These are phyloP conservation scores for Phaethon lepturus DNA, from an alignment of 2,113 vertebrate genomes.

Conservation along the genomic window DNA sequence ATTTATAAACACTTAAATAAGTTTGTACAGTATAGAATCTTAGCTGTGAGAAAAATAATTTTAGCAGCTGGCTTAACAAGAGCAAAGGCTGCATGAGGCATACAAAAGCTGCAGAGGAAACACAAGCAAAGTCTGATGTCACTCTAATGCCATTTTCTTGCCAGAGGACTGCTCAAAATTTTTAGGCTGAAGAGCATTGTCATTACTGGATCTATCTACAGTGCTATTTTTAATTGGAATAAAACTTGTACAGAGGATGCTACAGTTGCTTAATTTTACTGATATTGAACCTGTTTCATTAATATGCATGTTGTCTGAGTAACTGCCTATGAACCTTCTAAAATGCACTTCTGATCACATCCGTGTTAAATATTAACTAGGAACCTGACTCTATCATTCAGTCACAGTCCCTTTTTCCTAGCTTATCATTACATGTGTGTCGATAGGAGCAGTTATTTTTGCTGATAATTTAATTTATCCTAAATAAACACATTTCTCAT, in stretches of 20 bases:
- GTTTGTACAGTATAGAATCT: slow-evolving; percentile 17
- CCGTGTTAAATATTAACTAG: slow-evolving; percentile 74
- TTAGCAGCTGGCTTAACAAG: background rate
- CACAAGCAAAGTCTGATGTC: background rate
- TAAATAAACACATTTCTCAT: slow-evolving; percentile 32
- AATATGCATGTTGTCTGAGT: slow-evolving; percentile 49
- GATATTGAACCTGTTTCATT: slow-evolving; percentile 35
- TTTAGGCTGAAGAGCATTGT: slow-evolving; percentile 31
- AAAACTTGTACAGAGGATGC: slow-evolving; percentile 12
- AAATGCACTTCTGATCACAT: slow-evolving; percentile 74
- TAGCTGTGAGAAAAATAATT: slow-evolving; percentile 14
- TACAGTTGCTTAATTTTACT: slow-evolving; percentile 58
- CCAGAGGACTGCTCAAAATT: slow-evolving; percentile 21
- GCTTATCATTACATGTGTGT: slow-evolving; percentile 39
- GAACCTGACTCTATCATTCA: slow-evolving; percentile 31
- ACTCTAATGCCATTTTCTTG: slow-evolving; percentile 15
- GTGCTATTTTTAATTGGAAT: slow-evolving; percentile 9
- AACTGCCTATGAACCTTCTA: slow-evolving; percentile 48
- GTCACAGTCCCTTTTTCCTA: slow-evolving; percentile 48
- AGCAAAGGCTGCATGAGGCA: background rate
- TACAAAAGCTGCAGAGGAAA: background rate
- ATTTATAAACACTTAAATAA: slow-evolving; percentile 27
- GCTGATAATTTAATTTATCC: slow-evolving; percentile 47
- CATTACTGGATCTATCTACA: background rate
- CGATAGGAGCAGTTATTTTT: background rate